These are phyloP conservation scores for Scaptomyza montana DNA, from an alignment of 1,140 invertebrate species.

Conservation along the genomic window DNA sequence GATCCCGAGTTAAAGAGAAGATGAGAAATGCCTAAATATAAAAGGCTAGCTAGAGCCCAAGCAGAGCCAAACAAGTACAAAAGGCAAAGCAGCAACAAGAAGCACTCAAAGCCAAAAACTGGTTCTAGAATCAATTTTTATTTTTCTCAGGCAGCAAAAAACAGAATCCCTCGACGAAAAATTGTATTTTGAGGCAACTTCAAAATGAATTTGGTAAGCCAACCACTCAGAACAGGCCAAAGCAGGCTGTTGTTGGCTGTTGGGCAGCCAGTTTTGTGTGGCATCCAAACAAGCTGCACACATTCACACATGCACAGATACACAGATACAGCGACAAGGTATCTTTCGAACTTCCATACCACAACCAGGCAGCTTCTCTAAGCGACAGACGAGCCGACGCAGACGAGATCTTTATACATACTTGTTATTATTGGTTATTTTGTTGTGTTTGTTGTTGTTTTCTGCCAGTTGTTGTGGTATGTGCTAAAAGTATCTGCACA, in stretches of 20 bases:
- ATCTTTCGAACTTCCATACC: constrained; percentile 4
- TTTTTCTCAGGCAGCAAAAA: constrained; percentile 68
- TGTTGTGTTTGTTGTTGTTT: neutral
- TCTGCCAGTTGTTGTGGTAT: constrained; percentile 10
- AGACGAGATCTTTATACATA: constrained; percentile 36
- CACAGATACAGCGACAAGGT: constrained; percentile 20
- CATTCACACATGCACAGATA: constrained; percentile 12
- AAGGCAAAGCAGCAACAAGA: neutral
- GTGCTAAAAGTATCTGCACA: constrained; percentile 37
- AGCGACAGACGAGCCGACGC: constrained; percentile 8
- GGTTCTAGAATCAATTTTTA: constrained; percentile 79
- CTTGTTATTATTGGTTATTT: constrained; percentile 23
- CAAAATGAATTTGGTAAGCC: constrained; percentile 48
- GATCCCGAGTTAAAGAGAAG: constrained; percentile 36
- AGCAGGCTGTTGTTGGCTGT: constrained; percentile 6
- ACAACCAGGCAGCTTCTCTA: constrained; percentile 6
- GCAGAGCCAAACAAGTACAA: constrained; percentile 51
- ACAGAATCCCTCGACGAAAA: constrained; percentile 57
- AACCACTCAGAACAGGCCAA: constrained; percentile 19
- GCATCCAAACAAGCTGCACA: constrained; percentile 39
- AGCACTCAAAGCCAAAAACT: constrained; percentile 56
- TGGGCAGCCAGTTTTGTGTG: constrained; percentile 37
- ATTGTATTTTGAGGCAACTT: constrained; percentile 40
- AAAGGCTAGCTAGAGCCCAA: constrained; percentile 35
- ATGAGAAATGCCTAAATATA: constrained; percentile 63